phyloP scores from a whole-genome alignment of 2,888 invertebrate species.

The Arctia plantaginis region DNA sequence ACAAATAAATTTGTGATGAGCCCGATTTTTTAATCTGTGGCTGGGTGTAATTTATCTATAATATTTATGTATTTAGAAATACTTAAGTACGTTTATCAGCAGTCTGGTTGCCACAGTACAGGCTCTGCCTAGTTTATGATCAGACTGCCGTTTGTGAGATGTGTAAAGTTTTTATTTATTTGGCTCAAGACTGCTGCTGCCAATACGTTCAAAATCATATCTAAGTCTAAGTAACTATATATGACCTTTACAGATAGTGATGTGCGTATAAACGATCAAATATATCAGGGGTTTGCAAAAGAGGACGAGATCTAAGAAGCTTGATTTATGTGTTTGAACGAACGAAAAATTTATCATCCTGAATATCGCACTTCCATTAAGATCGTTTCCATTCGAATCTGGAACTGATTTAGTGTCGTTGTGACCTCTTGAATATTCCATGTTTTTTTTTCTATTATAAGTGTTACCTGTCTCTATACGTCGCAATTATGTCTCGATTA shows the following conservation, averaged over 20 bases:
- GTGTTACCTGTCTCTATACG: background rate
- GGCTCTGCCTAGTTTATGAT: too few relatives aligned
- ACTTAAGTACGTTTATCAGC: too few relatives aligned
- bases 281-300: background rate
- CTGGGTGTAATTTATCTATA: too few relatives aligned
- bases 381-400: constrained; percentile 1
- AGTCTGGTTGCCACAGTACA: too few relatives aligned
- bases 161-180: too few relatives aligned
- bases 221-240: background rate
- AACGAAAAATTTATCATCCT: background rate
- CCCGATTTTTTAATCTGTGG: too few relatives aligned
- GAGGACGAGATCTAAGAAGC: background rate
- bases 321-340: background rate
- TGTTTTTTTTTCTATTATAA: background rate
- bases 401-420: background rate
- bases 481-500: too few relatives aligned
- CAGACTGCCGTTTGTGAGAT: too few relatives aligned
- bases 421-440: background rate
- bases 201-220: background rate
- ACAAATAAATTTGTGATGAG: too few relatives aligned
- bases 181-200: too few relatives aligned
- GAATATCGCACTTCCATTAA: constrained; percentile 1
- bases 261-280: background rate
- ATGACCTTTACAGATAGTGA: background rate
- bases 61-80: too few relatives aligned